Conservation (phyloP, 2,888 invertebrate genomes). For the Phengaris alcon region DNA sequence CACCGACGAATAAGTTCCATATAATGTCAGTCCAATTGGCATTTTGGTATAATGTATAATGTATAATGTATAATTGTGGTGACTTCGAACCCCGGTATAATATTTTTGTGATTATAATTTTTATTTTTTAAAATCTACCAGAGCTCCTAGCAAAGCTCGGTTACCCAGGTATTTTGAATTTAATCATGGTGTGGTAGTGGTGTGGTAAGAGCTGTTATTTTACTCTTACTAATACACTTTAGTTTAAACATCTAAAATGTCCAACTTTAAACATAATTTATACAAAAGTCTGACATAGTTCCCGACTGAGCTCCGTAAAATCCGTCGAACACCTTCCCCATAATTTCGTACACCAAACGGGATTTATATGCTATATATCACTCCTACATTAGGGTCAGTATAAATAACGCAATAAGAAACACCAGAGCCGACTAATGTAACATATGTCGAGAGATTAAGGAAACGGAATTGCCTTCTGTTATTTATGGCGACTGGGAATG, state of each 20-base stretch:
- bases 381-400: neutral
- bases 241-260: neutral
- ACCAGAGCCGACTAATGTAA: constrained; percentile 9
- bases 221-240: neutral
- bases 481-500: neutral
- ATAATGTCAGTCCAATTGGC: no score
- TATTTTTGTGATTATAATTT: no score
- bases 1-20: no score
- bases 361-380: constrained; percentile 10
- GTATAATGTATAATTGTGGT: no score
- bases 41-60: no score
- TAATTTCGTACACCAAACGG: neutral
- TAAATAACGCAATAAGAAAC: constrained; percentile 7
- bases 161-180: no score
- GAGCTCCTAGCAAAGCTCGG: no score
- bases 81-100: no score
- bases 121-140: no score
- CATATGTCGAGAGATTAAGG: constrained; percentile 15
- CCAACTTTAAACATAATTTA: neutral
- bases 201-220: neutral
- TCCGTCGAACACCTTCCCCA: neutral
- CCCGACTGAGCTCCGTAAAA: neutral
- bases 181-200: neutral
- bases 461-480: constrained; percentile 10
- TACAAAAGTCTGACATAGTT: no score